Evolutionary conservation across 2,113 vertebrate species (phyloP).

Genomic region (Ardeotis arabs): DNA sequence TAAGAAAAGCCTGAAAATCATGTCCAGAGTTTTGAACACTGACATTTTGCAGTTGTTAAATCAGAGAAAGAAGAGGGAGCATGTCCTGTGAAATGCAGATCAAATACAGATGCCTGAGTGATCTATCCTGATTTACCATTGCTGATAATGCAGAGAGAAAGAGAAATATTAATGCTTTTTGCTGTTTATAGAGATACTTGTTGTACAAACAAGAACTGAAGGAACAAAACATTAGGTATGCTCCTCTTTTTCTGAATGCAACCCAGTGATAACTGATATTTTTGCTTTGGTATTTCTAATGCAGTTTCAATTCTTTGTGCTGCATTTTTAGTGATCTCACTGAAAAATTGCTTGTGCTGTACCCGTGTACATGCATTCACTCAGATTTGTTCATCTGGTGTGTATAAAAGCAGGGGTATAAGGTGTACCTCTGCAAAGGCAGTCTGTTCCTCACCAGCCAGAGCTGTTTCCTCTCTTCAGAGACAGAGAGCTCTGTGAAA

Average conservation of each 20-base stretch:
- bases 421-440: background rate
- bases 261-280: background rate
- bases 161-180: background rate
- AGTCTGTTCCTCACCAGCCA: background rate
- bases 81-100: background rate
- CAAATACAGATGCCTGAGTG: background rate
- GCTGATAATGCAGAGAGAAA: background rate
- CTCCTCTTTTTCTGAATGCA: background rate
- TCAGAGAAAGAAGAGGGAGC: background rate
- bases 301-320: background rate
- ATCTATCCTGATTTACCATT: background rate
- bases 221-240: background rate
- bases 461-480: background rate
- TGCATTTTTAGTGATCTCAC: background rate
- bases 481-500: background rate
- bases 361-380: background rate
- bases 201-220: background rate
- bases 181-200: background rate
- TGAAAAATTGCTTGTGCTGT: background rate
- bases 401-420: background rate
- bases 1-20: background rate
- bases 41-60: background rate
- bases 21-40: background rate
- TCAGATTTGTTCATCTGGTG: background rate
- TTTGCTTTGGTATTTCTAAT: background rate